Evolutionary conservation across 2,113 vertebrate species (phyloP).

Genomic region (Eublepharis macularius): DNA sequence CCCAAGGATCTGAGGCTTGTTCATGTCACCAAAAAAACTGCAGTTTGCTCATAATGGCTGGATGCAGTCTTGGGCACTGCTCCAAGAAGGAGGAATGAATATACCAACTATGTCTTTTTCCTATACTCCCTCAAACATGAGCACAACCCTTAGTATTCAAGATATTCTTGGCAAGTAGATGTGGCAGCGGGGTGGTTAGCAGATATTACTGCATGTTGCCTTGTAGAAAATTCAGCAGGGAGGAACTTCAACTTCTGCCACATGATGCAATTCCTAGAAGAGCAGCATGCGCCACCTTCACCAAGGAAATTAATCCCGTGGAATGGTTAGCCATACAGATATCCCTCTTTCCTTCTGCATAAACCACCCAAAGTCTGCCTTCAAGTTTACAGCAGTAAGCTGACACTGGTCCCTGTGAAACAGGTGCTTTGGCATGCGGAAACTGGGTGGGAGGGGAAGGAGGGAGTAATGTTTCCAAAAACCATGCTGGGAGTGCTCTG

Average conservation of each 20-base stretch:
- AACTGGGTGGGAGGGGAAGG: not conserved
- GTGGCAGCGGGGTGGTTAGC: too few species aligned
- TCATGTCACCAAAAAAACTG: too few species aligned
- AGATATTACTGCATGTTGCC: not conserved
- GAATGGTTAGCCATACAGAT: not conserved
- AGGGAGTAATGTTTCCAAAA: not conserved
- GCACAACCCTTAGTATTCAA: not conserved
- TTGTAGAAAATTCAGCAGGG: not conserved
- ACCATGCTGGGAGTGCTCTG: not conserved
- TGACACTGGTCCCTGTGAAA: not conserved
- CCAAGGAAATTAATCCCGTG: not conserved
- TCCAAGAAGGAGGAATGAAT: not conserved
- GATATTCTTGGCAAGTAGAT: not conserved
- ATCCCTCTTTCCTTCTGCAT: not conserved
- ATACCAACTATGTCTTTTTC: not conserved
- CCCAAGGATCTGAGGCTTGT: too few species aligned
- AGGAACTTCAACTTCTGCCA: not conserved
- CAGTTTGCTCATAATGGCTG: too few species aligned
- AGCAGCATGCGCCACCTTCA: not conserved
- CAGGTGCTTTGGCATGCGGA: not conserved
- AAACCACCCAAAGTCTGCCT: not conserved
- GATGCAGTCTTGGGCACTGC: not conserved
- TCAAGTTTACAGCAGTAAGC: not conserved
- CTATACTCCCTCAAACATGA: not conserved
- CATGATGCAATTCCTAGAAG: constrained; percentile 2